These are phyloP conservation scores for Tetrao urogallus DNA, from an alignment of 2,113 vertebrate species.

Conservation along the genomic window DNA sequence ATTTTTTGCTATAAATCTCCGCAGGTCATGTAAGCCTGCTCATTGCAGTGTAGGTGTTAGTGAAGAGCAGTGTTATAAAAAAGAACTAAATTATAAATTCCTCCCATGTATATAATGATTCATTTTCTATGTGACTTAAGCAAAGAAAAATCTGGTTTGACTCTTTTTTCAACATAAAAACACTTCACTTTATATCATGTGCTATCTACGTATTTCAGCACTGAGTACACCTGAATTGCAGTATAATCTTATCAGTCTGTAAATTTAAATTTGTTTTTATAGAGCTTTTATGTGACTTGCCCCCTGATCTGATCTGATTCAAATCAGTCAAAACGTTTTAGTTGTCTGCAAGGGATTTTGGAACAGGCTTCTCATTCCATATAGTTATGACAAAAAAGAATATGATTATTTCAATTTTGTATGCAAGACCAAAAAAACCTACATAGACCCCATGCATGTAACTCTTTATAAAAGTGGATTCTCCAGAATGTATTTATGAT, in stretches of 20 bases:
- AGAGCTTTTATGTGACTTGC: not conserved
- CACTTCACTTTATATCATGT: not conserved
- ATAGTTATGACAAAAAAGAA: not conserved
- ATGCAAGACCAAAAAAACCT: not conserved
- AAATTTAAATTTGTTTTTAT: not conserved
- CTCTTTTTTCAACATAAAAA: not conserved
- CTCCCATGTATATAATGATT: conserved; percentile 73
- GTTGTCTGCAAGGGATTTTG: not conserved
- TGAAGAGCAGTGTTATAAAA: conserved; percentile 73
- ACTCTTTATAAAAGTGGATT: not conserved
- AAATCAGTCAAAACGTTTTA: not conserved
- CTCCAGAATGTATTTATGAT: not conserved
- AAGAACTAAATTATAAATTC: conserved; percentile 75
- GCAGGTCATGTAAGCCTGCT: conserved; percentile 47
- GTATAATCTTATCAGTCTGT: not conserved
- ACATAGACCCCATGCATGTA: not conserved
- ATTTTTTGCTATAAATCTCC: conserved; percentile 60
- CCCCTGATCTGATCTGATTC: not conserved
- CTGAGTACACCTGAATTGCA: not conserved
- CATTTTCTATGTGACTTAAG: conserved; percentile 63
- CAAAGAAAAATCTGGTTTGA: conserved; percentile 20
- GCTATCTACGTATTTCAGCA: not conserved
- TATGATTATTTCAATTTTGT: not conserved
- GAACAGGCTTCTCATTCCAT: not conserved
- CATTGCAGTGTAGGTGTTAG: conserved; percentile 71